Evolutionary conservation across 2,888 invertebrate species (phyloP), one percentile per base, ranked within the genome.

Genomic region (Carcina quercana): DNA sequence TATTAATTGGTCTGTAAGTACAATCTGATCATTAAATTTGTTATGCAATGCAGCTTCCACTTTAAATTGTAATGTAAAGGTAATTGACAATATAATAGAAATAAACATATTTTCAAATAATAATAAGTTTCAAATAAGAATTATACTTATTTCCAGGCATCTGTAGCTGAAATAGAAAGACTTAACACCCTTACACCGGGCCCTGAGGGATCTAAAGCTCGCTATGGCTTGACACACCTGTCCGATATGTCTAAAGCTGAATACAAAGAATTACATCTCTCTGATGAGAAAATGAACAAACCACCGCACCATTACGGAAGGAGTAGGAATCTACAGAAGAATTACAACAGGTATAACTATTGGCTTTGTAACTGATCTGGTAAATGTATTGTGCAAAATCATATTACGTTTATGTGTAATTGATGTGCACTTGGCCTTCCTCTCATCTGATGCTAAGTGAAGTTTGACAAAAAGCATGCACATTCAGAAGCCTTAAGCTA

Each of bases 191-290:
- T 47, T 10, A 62, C 84, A 14, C 40, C 56, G 40, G 75, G 80
- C 6, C 68, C 75, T 5, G 76, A 75, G 1, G 42, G 61, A 0
- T 58, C 52, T 11, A 57, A 71, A 50, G 89, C 88, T 0, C 57
- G 63, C 13, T 89, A 86, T 63, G 90, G 90, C 2, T 52, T 88
- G 1, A 90, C 88, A 1, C 74, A 75, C 32, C 86, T 87, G 40
- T 87, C 90, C 3, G 89, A 90, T 48, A 72, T 90, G 66, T 88
- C 88, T 4, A 79, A 83, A 43, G 65, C 79, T 5, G 90, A 90
- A 58, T 90, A 88, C 50, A 66, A 64, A 52, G 73, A 79, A 1
- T 48, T 76, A 11, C 84, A 86, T 37, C 51, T 84, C 1, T 70
- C 80, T 2, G 82, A 82, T 42, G 80, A 82, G 33, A 61, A 45